Base-by-base conservation (phyloP, 2,888 invertebrate genomes). In the Rhodophaea formosa region DNA sequence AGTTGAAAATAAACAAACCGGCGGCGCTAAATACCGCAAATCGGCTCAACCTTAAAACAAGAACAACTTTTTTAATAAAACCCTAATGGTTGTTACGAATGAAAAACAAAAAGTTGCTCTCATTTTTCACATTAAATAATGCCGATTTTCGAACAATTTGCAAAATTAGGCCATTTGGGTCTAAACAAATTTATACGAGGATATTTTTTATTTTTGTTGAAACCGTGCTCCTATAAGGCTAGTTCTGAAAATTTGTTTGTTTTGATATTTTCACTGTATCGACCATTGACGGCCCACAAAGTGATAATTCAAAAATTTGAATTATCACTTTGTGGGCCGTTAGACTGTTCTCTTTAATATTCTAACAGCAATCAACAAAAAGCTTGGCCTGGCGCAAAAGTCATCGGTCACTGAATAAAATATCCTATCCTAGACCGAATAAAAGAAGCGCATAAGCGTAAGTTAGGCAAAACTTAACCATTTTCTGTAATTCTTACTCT, bases 11-110 rank as follows among this genome's bases (percentile, higher is more conserved):
- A 65, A 65, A 66, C 60, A 66, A 63, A 59, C 56, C 57, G 53
- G 56, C 54, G 61, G 57, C 57, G 23, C 23, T 23, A 23, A 63
- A 60, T 32, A 60, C 59, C 61, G 53, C 61, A 59, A 65, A 60
- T 62, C 58, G 60, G 59, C 45, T 45, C 44, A 58, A 53, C 56
- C 54, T 59, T 53, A 49, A 60, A 58, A 56, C 32, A 43, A 45
- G 39, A 59, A 23, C 59, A 69, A 71, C 66, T 71, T 71, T 71
- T 71, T 70, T 71, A 71, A 70, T 71, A 69, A 69, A 69, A 69
- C 60, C 61, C 59, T 57, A 59, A 64, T 62, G 59, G 62, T 56
- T 59, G 32, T 55, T 44, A 61, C 53, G 51, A 62, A 63, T 59
- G 61, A 60, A 62, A 66, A 63, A 64, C 56, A 55, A 60, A 64